These are phyloP conservation scores for Anabacerthia variegaticeps DNA, from an alignment of 2,797 vertebrate genomes.

Conservation along the genomic window DNA sequence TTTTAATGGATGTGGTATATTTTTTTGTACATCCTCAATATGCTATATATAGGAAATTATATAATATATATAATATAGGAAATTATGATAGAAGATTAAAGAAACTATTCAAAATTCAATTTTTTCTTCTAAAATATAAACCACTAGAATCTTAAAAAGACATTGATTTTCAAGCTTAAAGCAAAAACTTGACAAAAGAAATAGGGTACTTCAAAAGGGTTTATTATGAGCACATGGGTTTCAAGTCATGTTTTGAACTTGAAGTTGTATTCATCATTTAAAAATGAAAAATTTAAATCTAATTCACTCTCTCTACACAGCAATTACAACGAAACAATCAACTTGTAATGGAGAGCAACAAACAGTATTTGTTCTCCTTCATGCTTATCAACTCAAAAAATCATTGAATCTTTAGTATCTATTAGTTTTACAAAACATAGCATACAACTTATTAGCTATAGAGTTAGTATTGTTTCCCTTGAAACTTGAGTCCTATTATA, in stretches of 20 bases:
- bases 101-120: background rate
- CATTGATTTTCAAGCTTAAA: background rate
- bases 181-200: conserved; percentile 7
- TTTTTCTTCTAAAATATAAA: background rate
- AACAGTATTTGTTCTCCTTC: background rate
- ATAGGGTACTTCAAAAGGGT: background rate
- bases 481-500: conserved; percentile 28
- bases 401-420: background rate
- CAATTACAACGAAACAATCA: background rate
- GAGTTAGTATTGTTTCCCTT: background rate
- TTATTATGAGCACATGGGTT: background rate
- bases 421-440: background rate
- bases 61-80: background rate
- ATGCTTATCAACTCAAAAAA: background rate
- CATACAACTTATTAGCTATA: background rate
- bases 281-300: background rate
- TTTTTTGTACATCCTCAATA: background rate
- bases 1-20: background rate
- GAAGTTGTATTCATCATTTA: background rate
- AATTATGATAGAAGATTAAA: background rate
- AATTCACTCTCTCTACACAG: background rate
- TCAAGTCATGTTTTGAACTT: background rate
- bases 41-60: background rate
- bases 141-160: background rate
- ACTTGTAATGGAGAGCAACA: background rate